phyloP scores from a whole-genome alignment of 2,113 vertebrate species.

The Capreolus pygargus region DNA sequence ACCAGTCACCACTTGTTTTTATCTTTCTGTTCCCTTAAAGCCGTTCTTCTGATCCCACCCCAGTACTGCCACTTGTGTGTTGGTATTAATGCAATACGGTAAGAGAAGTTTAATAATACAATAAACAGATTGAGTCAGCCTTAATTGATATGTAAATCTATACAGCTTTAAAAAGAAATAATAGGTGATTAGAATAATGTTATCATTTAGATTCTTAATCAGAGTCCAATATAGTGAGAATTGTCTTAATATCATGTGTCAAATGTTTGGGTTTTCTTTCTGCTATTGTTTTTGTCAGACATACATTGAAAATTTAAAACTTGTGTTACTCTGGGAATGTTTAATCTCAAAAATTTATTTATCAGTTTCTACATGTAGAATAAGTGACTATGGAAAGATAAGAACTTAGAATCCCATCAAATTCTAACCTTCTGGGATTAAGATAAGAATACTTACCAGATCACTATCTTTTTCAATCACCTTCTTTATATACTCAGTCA shows the following conservation, averaged over 20 bases:
- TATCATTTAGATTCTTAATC: background rate
- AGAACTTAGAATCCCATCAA: background rate
- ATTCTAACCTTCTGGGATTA: too few relatives aligned
- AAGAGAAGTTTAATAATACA: background rate
- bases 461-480: background rate
- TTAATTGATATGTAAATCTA: background rate
- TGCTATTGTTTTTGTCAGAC: background rate
- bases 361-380: background rate
- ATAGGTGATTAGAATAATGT: background rate
- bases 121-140: background rate
- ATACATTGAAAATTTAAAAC: background rate
- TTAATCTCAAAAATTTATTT: background rate
- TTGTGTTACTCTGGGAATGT: background rate
- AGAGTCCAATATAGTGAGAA: background rate
- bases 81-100: too few relatives aligned
- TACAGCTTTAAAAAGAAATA: background rate
- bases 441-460: background rate
- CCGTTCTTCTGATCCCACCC: fast-evolving
- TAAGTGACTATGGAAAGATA: background rate
- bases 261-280: background rate
- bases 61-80: background rate
- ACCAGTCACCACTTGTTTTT: background rate
- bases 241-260: background rate
- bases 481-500: background rate
- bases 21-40: background rate